phyloP scores from a whole-genome alignment of 2,888 invertebrate genomes.

The Diplolepis rosae region DNA sequence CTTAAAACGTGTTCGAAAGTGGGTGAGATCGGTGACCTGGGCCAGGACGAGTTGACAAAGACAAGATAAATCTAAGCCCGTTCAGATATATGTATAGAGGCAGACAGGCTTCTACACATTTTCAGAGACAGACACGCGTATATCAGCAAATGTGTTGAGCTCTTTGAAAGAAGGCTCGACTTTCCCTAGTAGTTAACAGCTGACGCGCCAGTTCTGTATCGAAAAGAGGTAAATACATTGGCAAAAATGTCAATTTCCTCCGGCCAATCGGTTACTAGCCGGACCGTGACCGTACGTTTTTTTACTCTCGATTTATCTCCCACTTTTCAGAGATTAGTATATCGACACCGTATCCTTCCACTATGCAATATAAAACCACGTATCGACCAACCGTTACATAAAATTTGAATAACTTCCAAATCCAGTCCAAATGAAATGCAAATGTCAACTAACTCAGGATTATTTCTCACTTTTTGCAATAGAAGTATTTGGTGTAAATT shows the following conservation, averaged over 20 bases:
- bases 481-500: no score
- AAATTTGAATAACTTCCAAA: constrained; percentile 9
- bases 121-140: constrained; percentile 25
- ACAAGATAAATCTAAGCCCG: not conserved
- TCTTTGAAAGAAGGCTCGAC: constrained; percentile 30
- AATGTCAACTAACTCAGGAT: constrained; percentile 7
- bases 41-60: constrained; percentile 7
- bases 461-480: not conserved
- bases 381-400: not conserved
- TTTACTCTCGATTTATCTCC: constrained; percentile 17
- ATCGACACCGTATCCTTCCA: constrained; percentile 18
- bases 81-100: constrained; percentile 1
- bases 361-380: constrained; percentile 1
- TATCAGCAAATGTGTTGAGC: constrained; percentile 9
- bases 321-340: constrained; percentile 10
- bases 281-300: constrained; percentile 44
- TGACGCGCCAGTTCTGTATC: constrained; percentile 33
- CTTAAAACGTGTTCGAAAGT: constrained; percentile 16
- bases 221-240: constrained; percentile 37
- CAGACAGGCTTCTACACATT: constrained; percentile 24
- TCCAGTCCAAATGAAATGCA: not conserved
- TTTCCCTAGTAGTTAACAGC: constrained; percentile 43
- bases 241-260: constrained; percentile 42
- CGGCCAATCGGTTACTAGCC: constrained; percentile 37
- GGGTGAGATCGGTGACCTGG: constrained; percentile 16